Conservation (phyloP, 2,888 invertebrate species). For the Dryococelus australis region DNA sequence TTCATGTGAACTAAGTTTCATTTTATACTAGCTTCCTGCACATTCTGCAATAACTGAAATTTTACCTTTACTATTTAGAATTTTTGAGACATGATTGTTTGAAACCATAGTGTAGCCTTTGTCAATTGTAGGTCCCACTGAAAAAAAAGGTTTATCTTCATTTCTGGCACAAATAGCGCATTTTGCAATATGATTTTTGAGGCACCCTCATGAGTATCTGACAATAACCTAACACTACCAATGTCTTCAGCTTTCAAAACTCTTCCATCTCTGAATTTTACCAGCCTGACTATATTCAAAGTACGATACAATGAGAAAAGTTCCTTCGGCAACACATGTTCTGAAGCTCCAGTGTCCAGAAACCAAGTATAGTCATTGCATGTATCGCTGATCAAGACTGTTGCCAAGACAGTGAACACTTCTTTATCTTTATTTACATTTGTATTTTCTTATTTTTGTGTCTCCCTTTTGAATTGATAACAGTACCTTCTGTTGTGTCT, state of each 20-base stretch:
- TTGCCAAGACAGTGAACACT: too few relatives aligned
- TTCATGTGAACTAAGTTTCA: not conserved
- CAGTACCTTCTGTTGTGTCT: too few relatives aligned
- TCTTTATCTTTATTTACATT: too few relatives aligned
- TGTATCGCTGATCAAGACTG: not conserved
- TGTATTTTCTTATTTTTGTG: too few relatives aligned
- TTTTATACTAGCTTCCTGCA: not conserved
- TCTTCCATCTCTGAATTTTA: not conserved
- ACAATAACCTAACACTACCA: not conserved
- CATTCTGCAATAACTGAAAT: not conserved
- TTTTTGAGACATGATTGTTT: not conserved
- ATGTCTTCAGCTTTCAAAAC: not conserved
- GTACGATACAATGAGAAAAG: too few relatives aligned
- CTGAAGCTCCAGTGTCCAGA: too few relatives aligned
- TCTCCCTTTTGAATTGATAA: too few relatives aligned
- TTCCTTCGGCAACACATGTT: not conserved
- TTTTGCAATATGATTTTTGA: not conserved
- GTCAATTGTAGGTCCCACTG: not conserved
- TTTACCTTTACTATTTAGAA: not conserved
- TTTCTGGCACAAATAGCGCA: not conserved
- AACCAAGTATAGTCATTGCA: too few relatives aligned
- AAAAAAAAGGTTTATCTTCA: not conserved
- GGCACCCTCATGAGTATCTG: not conserved
- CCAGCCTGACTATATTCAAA: not conserved
- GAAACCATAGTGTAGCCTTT: not conserved